These are phyloP conservation scores for Penaeus monodon DNA, from an alignment of 2,888 invertebrate species.

Conservation along the genomic window DNA sequence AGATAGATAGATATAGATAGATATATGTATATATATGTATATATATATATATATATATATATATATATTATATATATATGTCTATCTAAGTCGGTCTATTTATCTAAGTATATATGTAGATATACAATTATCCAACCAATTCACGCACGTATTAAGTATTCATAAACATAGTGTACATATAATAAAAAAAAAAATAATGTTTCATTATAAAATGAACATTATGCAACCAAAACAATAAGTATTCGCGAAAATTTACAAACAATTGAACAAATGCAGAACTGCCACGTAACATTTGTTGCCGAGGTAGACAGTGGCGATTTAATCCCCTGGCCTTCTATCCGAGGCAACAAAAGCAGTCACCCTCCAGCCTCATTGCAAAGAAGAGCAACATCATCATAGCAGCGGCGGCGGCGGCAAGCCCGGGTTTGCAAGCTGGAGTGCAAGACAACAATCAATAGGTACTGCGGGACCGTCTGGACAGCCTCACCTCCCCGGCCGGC, in stretches of 20 bases:
- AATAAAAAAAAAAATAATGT: background rate
- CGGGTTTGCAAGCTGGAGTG: slow-evolving; percentile 27
- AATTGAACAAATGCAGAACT: background rate
- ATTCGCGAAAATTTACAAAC: background rate
- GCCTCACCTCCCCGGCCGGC: background rate
- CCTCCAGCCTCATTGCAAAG: too few relatives aligned
- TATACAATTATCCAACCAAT: background rate
- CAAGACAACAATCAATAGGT: slow-evolving; percentile 36
- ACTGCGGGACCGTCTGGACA: slow-evolving; percentile 11
- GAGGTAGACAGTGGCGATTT: too few relatives aligned
- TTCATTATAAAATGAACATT: background rate
- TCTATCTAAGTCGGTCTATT: too few relatives aligned
- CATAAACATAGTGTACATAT: background rate
- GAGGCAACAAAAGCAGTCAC: too few relatives aligned
- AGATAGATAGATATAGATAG: too few relatives aligned
- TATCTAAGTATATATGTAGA: background rate
- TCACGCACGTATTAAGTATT: background rate
- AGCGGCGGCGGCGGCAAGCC: background rate
- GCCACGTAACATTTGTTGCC: too few relatives aligned
- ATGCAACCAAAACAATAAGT: background rate
- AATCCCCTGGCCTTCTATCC: too few relatives aligned
- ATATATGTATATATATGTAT: background rate
- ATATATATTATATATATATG: background rate
- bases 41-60: background rate
- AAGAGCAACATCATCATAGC: too few relatives aligned